These are phyloP conservation scores for Anthopleura xanthogrammica DNA, from an alignment of 92 coral and sea anemone genomes.

Conservation along the genomic window DNA sequence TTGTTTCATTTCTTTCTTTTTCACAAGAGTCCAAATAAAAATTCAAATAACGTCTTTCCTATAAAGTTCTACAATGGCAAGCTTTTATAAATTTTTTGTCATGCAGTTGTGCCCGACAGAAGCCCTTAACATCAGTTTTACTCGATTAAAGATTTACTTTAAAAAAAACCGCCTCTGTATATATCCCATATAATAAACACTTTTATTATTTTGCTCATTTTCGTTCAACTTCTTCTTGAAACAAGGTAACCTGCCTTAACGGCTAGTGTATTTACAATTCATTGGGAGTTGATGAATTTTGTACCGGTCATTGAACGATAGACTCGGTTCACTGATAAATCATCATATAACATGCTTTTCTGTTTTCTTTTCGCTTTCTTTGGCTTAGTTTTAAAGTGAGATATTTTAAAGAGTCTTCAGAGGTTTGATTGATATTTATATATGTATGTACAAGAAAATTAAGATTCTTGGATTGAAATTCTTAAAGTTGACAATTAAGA, in stretches of 20 bases:
- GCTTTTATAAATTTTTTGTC: neutral
- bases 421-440: neutral
- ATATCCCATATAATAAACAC: slow-evolving; percentile 8
- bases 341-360: slow-evolving; percentile 10
- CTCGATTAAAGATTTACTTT: neutral
- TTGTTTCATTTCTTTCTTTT: neutral
- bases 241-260: neutral
- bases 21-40: neutral
- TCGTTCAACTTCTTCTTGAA: slow-evolving; percentile 1
- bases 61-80: neutral
- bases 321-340: neutral
- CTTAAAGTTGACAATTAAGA: neutral
- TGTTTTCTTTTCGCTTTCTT: neutral
- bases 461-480: neutral
- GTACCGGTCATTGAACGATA: slow-evolving; percentile 1
- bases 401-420: neutral
- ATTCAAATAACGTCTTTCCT: slow-evolving; percentile 1
- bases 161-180: neutral
- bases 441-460: slow-evolving; percentile 11
- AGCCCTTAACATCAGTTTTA: too few relatives aligned
- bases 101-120: neutral
- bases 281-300: slow-evolving; percentile 1
- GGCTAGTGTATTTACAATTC: slow-evolving; percentile 12
- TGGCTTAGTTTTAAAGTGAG: neutral
- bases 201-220: slow-evolving; percentile 13